These are phyloP conservation scores for Laterallus jamaicensis DNA, from an alignment of 2,113 vertebrate genomes.

Conservation along the genomic window DNA sequence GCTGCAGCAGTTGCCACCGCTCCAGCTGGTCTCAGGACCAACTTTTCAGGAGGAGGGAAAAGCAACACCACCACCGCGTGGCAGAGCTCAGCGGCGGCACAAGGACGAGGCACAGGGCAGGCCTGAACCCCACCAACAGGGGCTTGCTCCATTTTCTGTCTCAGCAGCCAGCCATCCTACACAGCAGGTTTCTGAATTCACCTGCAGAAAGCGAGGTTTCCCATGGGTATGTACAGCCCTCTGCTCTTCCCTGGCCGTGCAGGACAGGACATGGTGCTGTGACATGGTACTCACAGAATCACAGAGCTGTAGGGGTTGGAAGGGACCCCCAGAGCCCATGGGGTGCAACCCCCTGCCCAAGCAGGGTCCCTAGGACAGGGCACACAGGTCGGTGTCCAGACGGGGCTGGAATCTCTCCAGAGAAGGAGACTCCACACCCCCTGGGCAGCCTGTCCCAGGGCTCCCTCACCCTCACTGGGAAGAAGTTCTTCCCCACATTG, in stretches of 20 bases:
- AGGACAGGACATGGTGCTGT: accelerated
- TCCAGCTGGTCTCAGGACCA: background rate
- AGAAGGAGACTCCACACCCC: too few species aligned
- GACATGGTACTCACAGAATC: too few species aligned
- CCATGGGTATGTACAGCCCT: accelerated
- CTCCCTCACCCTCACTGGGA: too few species aligned
- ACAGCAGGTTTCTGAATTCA: accelerated
- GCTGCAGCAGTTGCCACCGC: background rate
- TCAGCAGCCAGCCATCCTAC: accelerated
- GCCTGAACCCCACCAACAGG: background rate
- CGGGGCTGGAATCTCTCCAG: too few species aligned
- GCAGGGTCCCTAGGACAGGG: too few species aligned
- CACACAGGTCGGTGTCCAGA: too few species aligned
- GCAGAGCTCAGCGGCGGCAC: background rate
- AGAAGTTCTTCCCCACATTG: too few species aligned
- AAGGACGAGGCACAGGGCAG: background rate
- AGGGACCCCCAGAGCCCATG: too few species aligned
- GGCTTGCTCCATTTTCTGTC: background rate
- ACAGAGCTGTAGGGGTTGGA: too few species aligned
- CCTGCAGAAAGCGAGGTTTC: accelerated
- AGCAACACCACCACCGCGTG: slow-evolving; percentile 75
- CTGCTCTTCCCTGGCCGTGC: background rate
- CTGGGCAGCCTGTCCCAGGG: too few species aligned
- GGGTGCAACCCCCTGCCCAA: too few species aligned
- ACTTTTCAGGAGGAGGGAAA: background rate